A percentile compares a stretch with the other conserved stretches of the same genome.
phyloP scores from a whole-genome alignment of 2,888 invertebrate genomes.

The Fabriciana adippe region DNA sequence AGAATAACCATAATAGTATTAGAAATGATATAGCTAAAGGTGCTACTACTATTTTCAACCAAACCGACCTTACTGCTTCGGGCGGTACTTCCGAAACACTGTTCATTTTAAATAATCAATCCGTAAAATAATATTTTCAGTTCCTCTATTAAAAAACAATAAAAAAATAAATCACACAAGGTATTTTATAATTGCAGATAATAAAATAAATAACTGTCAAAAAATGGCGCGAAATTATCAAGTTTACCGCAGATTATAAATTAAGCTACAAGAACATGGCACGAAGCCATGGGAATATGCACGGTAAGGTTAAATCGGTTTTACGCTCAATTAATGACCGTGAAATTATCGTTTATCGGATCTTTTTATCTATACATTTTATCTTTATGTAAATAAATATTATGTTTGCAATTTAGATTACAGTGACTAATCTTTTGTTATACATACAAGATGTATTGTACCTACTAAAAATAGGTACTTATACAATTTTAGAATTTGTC shows the following conservation, averaged over 20 bases:
- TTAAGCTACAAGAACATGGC: neutral
- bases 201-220: constrained; percentile 8
- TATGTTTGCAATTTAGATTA: constrained; percentile 33
- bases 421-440: constrained; percentile 14
- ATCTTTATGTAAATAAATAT: constrained; percentile 28
- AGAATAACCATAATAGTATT: constrained; percentile 51
- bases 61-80: constrained; percentile 1
- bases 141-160: neutral
- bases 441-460: constrained; percentile 1
- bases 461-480: neutral
- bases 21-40: constrained; percentile 38
- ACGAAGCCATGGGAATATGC: neutral
- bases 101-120: constrained; percentile 18
- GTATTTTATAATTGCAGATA: neutral
- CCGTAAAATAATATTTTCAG: neutral
- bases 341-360: constrained; percentile 28
- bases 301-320: constrained; percentile 8
- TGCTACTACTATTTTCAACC: constrained; percentile 25
- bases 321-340: constrained; percentile 18
- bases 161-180: neutral
- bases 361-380: constrained; percentile 25
- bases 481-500: neutral
- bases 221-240: constrained; percentile 7
- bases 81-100: constrained; percentile 2
- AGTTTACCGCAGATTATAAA: constrained; percentile 10